Percentiles rank a stretch among this genome's conserved stretches.
Evolutionary conservation across 23 tunicate species (phyloP).

Genomic region (Clavelina lepadiformis): DNA sequence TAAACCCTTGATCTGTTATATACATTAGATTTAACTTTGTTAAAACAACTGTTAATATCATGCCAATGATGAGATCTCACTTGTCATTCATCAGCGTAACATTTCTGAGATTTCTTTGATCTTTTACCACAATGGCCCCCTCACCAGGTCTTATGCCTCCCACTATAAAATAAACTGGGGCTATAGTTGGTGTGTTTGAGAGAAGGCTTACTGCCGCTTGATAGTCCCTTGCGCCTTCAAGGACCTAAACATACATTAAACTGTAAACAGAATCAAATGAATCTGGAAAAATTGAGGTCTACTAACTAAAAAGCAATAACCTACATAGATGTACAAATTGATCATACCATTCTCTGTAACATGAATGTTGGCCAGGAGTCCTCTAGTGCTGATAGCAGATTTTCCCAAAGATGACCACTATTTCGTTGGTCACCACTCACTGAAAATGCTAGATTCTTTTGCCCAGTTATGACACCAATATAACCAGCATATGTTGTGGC

Average conservation of each 20-base stretch:
- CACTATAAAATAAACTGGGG: conserved; percentile 87
- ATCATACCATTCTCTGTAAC: conserved; percentile 27
- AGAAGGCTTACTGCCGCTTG: conserved; percentile 28
- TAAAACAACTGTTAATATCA: no score
- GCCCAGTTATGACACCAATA: conserved; percentile 49
- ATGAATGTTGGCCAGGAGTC: conserved; percentile 26
- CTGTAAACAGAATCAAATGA: no score
- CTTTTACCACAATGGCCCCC: conserved; percentile 69
- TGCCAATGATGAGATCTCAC: no score
- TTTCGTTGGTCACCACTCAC: conserved; percentile 52
- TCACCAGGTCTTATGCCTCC: conserved; percentile 46
- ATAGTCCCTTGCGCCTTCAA: conserved; percentile 43
- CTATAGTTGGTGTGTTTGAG: conserved; percentile 39
- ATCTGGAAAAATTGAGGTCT: no score
- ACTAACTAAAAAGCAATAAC: no score
- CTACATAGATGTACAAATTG: no score
- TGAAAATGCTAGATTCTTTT: conserved; percentile 42
- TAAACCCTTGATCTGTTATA: no score
- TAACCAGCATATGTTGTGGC: conserved; percentile 60
- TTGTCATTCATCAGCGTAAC: conserved; percentile 16
- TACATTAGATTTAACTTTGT: no score
- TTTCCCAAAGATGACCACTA: conserved; percentile 29
- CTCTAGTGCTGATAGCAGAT: conserved; percentile 15
- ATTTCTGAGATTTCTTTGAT: conserved; percentile 29
- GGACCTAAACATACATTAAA: no score